Evolutionary conservation across 2,888 invertebrate genomes (phyloP), one percentile per base, ranked within the genome.

Genomic region (Ptilodon capucinus): DNA sequence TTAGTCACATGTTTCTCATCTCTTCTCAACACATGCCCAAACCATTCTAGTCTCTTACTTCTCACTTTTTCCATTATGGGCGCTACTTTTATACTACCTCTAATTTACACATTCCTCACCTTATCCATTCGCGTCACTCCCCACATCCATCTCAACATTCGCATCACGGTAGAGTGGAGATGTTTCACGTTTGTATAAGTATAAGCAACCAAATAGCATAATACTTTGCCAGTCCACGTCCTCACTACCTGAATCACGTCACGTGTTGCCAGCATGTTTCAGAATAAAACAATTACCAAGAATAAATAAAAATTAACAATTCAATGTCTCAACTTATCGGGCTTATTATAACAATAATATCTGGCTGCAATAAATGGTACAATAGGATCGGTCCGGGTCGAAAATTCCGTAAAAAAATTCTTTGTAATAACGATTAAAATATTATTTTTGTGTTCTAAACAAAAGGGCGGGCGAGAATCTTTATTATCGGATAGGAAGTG

Each of bases 401-500:
- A 70, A 61, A 66, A 69, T 68, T 57, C 72, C 56, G 48, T 76
- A 79, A 80, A 83, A 81, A 82, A 76, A 79, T 51, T 71, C 71
- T 71, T 76, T 74, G 64, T 65, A 82, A 81, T 82, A 68, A 83
- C 79, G 82, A 87, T 87, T 84, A 87, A 80, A 84, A 86, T 85
- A 83, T 82, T 76, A 84, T 85, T 84, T 86, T 78, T 70, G 74
- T 76, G 62, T 68, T 64, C 68, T 66, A 84, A 83, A 90, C 88
- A 90, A 89, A 82, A 80, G 17, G 38, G 48, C 56, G 43, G 69
- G 53, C 63, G 71, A 70, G 79, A 80, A 74, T 81, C 76, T 84
- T 87, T 86, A 85, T 71, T 84, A 88, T 88, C 87, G 65, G 71
- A 81, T 71, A 84, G 88, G 90, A 89, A 87, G 81, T 86, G 79